These are phyloP conservation scores for Callorhinus ursinus DNA, from an alignment of 2,113 vertebrate genomes.

Conservation along the genomic window DNA sequence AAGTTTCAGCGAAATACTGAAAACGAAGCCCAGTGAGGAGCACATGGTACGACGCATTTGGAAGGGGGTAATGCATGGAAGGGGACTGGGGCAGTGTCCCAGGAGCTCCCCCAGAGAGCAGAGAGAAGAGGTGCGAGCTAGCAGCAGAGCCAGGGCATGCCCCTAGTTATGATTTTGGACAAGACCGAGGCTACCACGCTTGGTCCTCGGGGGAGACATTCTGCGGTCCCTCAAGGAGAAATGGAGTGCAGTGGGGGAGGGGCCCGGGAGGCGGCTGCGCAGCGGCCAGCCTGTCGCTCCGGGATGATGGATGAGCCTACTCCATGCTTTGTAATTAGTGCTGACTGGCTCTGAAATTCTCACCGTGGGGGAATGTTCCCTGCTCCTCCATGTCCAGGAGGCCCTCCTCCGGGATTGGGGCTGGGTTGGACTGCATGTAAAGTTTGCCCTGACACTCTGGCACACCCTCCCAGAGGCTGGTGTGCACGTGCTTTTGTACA, in stretches of 20 bases:
- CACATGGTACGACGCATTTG: not conserved
- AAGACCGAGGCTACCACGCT: not conserved
- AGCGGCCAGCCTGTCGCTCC: not conserved
- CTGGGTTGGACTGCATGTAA: not conserved
- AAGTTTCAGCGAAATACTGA: not conserved
- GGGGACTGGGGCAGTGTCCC: not conserved
- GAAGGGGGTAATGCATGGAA: not conserved
- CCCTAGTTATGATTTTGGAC: not conserved
- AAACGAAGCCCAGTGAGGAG: not conserved
- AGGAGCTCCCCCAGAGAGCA: rapidly evolving
- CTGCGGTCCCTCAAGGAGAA: slow-evolving; percentile 14
- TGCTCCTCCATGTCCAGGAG: not conserved
- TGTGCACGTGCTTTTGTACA: not conserved
- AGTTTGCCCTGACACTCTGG: not conserved
- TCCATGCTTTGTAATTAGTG: slow-evolving; percentile 12
- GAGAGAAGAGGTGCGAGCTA: not conserved
- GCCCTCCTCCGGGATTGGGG: not conserved
- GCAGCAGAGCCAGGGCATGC: not conserved
- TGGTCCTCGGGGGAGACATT: not conserved
- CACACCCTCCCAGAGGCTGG: not conserved
- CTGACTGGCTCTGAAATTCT: not conserved
- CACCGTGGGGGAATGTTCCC: not conserved
- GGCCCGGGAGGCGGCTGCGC: not conserved
- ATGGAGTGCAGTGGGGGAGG: not conserved
- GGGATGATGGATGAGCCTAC: slow-evolving; percentile 56